Base-by-base conservation (phyloP, 2,888 invertebrate species). In the Spisula solida region DNA sequence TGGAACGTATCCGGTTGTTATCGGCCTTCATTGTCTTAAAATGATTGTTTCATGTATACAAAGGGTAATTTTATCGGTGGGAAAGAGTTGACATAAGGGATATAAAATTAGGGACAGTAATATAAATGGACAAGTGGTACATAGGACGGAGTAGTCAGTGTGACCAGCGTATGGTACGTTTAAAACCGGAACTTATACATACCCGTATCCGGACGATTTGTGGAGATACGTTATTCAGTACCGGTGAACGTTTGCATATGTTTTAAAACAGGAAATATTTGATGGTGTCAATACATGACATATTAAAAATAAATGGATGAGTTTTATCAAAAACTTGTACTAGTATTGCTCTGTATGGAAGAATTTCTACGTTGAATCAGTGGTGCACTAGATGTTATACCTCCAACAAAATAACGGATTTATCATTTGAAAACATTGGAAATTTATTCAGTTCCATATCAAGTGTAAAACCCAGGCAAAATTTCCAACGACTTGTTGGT, bases 11-110 rank as follows among this genome's bases (percentile, higher is more conserved):
- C 56, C 47, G 29, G 66, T 20, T 29, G 18, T 80, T 85, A 80
- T 85, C 80, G 34, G 56, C 20, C 20, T 79, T 85, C 34, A 85
- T 85, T 85, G 85, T 85, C 85, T 85, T 78, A 80, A 85, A 47
- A 20, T 60, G 20, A 82, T 60, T 66, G 34, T 82, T 75, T 31
- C 75, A 75, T 75, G 75, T 75, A 75, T 75, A 75, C 75, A 75
- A 31, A 14, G 75, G 75, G 75, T 75, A 75, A 75, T 34, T 31
- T 75, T 75, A 34, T 75, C 75, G 34, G 29, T 75, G 60, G 60
- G 75, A 31, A 75, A 75, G 75, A 75, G 75, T 75, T 75, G 75
- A 75, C 14, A 75, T 31, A 34, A 75, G 34, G 29, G 75, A 31
- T 31, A 34, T 75, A 34, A 75, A 75, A 34, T 31, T 75, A 75